Evolutionary conservation across 1,140 invertebrate species (phyloP), one percentile per base, ranked within the genome.

Genomic region (Trichonephila clavata): DNA sequence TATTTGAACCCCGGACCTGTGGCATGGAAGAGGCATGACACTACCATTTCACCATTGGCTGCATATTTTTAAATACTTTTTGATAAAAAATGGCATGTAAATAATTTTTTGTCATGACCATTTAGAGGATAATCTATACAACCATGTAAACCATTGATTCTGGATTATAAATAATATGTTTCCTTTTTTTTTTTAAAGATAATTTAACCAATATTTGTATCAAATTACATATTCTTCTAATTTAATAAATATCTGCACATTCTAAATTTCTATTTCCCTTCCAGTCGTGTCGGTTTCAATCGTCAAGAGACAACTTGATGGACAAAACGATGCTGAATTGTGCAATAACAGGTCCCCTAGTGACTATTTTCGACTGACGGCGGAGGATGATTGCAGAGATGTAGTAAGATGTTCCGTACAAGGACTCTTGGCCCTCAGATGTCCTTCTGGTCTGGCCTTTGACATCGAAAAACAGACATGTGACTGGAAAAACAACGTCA

Each of bases 401-500:
- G 98, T 99, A 94, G 99, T 99, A 95, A 98, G 99, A 96, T 99
- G 98, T 96, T 99, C 98, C 94, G 98, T 98, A 95, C 98, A 98
- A 97, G 98, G 98, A 95, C 97, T 99, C 32, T 98, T 99, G 97
- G 98, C 98, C 27, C 98, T 99, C 95, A 97, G 98, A 95, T 99
- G 98, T 96, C 98, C 98, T n/a, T 98, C 98, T 86, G 98, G 98
- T 96, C 96, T 94, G 92, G 98, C 97, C 95, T 99, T 99, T 96
- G 98, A 99, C 95, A 98, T 99, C 95, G 98, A 99, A 95, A 98
- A 99, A 96, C 98, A 99, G 96, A 99, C 98, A 5, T 99, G 98
- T 95, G 98, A 99, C 95, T 99, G 98, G 98, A 99, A 98, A 95
- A 98, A 97, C 94, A 97, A 98, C 4, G 98, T 99, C 0, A 98